These are phyloP conservation scores for Amphiprion ocellaris DNA, from an alignment of 2,113 vertebrate species.

Conservation along the genomic window DNA sequence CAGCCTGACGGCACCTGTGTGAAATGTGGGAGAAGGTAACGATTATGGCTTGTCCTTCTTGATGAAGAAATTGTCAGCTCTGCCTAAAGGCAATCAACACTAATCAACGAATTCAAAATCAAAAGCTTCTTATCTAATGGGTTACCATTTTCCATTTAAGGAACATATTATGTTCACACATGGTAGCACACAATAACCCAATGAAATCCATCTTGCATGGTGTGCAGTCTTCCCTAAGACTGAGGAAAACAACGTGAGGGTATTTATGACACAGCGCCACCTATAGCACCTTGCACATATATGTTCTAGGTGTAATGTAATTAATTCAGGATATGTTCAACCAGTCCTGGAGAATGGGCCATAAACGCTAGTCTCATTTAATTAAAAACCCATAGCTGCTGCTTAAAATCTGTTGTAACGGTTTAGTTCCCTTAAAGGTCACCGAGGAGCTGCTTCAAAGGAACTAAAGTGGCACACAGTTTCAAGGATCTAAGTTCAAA, in stretches of 20 bases:
- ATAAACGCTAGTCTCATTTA: neutral
- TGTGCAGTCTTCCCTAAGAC: neutral
- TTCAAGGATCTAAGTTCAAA: too few species aligned
- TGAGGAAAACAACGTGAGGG: neutral
- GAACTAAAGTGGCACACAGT: too few species aligned
- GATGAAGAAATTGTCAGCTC: conserved; percentile 8
- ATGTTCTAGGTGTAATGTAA: too few species aligned
- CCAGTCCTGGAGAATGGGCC: neutral
- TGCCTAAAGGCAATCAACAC: neutral
- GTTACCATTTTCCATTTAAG: neutral
- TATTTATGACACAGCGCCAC: too few species aligned
- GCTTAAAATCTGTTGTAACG: too few species aligned
- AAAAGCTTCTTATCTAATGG: neutral
- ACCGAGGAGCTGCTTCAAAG: too few species aligned
- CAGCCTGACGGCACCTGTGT: neutral
- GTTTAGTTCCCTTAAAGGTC: too few species aligned
- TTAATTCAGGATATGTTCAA: neutral
- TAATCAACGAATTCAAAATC: conserved; percentile 2
- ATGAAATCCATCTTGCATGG: too few species aligned
- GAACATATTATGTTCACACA: neutral
- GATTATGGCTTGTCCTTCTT: neutral
- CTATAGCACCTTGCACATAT: too few species aligned
- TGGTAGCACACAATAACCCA: neutral
- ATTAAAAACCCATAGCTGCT: too few species aligned
- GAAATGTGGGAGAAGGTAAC: conserved; percentile 11